Evolutionary conservation across 1,140 invertebrate species (phyloP).

Genomic region (Drosophila pallidifrons): DNA sequence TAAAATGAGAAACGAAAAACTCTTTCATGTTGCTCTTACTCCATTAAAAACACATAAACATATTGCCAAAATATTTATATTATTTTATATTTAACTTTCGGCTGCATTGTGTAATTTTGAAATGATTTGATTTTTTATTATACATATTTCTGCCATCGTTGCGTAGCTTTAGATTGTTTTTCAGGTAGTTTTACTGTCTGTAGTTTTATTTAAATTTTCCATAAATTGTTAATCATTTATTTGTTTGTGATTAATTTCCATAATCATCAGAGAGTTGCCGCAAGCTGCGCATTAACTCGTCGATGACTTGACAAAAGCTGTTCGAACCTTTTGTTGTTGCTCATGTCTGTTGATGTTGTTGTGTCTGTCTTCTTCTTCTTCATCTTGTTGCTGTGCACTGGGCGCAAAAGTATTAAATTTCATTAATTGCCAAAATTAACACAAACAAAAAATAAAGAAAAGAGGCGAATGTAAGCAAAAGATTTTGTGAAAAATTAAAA

Average conservation of each 20-base stretch:
- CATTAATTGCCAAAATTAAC: conserved; percentile 79
- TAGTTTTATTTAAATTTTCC: conserved; percentile 14
- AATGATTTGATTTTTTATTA: background rate
- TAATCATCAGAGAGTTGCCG: conserved; percentile 14
- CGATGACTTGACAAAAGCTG: conserved; percentile 49
- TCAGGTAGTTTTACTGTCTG: background rate
- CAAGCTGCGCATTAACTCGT: conserved; percentile 14
- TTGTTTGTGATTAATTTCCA: conserved; percentile 31
- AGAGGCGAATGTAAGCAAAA: conserved; percentile 18
- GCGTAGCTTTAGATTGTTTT: background rate
- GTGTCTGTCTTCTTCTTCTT: too few relatives aligned
- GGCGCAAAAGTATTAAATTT: conserved; percentile 82
- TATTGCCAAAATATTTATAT: too few relatives aligned
- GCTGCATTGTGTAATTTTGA: background rate
- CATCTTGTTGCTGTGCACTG: conserved; percentile 21
- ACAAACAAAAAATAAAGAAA: conserved; percentile 14
- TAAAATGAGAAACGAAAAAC: too few relatives aligned
- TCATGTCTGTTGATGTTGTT: conserved; percentile 10
- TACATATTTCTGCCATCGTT: background rate
- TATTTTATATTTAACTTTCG: background rate
- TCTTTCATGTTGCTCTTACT: too few relatives aligned
- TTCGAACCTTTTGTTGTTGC: conserved; percentile 14
- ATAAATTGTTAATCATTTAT: conserved; percentile 21
- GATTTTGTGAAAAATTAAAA: conserved; percentile 71
- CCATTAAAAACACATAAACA: too few relatives aligned